Evolutionary conservation across 2,797 vertebrate genomes (phyloP).

Genomic region (Galaxias olidus): DNA sequence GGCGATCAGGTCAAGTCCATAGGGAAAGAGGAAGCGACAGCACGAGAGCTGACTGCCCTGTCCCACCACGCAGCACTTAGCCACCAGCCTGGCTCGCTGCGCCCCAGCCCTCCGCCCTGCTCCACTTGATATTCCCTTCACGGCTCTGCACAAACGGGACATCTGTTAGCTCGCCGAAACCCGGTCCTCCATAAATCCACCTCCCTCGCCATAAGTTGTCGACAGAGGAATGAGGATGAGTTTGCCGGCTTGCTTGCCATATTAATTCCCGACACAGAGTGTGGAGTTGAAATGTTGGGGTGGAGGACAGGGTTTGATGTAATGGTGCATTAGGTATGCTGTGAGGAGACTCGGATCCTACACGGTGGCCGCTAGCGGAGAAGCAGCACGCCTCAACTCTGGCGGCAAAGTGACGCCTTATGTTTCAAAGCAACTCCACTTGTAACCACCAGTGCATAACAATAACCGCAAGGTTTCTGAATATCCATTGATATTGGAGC

Average conservation of each 20-base stretch:
- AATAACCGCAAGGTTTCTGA: too few species aligned
- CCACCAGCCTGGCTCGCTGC: constrained; percentile 46
- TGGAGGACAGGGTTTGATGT: constrained; percentile 8
- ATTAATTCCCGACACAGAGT: constrained; percentile 49
- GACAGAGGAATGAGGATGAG: constrained; percentile 45
- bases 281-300: constrained; percentile 12
- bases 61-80: constrained; percentile 52
- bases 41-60: constrained; percentile 16
- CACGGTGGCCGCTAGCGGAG: too few species aligned
- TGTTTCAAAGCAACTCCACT: too few species aligned
- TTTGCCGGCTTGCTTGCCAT: constrained; percentile 38
- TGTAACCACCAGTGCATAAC: too few species aligned
- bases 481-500: too few species aligned
- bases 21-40: not conserved
- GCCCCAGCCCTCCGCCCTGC: constrained; percentile 47
- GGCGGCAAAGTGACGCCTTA: too few species aligned
- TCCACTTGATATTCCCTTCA: constrained; percentile 65
- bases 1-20: not conserved
- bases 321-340: not conserved
- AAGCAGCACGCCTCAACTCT: too few species aligned
- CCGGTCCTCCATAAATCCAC: constrained; percentile 44
- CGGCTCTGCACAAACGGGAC: constrained; percentile 60
- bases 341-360: not conserved
- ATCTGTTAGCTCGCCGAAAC: constrained; percentile 66
- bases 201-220: constrained; percentile 43